A percentile compares a stretch with the other conserved stretches of the same genome.
phyloP scores from a whole-genome alignment of 2,113 vertebrate genomes.

The Ciconia maguari region DNA sequence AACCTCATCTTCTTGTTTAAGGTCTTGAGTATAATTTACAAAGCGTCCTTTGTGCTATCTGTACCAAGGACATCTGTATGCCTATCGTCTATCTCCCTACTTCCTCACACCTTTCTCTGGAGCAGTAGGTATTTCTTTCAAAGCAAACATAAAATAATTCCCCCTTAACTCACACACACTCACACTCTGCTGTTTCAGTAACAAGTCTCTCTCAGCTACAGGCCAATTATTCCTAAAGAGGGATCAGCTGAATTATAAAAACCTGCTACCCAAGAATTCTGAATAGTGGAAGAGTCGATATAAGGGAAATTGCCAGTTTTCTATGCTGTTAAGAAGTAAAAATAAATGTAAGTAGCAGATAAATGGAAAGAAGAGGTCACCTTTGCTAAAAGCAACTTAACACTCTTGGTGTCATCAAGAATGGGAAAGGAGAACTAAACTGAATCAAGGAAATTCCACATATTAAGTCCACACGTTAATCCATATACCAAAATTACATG shows the following conservation, averaged over 20 bases:
- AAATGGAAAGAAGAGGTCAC: background rate
- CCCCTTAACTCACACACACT: background rate
- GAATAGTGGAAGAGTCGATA: background rate
- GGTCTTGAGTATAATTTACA: background rate
- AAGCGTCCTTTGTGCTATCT: background rate
- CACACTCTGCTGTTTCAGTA: background rate
- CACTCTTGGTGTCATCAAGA: background rate
- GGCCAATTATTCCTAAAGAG: background rate
- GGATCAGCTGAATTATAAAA: background rate
- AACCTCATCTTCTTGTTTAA: background rate
- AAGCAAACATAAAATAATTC: background rate
- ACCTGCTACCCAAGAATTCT: background rate
- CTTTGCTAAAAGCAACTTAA: background rate
- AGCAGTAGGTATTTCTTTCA: background rate
- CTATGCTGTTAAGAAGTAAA: background rate
- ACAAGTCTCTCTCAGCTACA: background rate
- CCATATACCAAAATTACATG: background rate
- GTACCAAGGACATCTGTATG: background rate
- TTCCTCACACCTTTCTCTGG: background rate
- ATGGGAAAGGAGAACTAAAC: background rate
- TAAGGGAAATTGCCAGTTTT: background rate
- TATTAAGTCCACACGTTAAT: background rate
- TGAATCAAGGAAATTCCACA: background rate
- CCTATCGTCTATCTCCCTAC: background rate
- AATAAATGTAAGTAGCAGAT: background rate